Conservation (phyloP, 2,888 invertebrate genomes). For the Conistra vaccinii region DNA sequence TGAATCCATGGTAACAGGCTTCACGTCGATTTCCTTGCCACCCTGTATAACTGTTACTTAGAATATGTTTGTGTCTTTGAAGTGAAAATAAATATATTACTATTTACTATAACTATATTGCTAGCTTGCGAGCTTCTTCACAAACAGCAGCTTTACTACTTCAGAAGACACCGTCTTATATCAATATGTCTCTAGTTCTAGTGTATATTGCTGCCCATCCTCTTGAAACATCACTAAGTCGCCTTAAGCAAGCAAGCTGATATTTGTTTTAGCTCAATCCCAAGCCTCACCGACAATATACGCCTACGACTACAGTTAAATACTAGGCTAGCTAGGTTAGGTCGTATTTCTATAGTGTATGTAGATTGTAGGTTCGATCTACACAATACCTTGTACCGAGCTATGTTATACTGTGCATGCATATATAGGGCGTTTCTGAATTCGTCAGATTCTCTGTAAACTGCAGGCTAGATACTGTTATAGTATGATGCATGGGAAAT, state of each 20-base stretch:
- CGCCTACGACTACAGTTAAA: constrained; percentile 9
- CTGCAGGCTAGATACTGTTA: background rate
- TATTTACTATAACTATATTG: no score
- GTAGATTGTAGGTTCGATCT: background rate
- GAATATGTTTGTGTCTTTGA: no score
- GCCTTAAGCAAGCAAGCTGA: constrained; percentile 7
- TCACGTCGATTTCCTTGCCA: no score
- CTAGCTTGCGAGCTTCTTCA: no score
- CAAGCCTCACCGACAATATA: constrained; percentile 19
- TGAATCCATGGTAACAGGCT: no score
- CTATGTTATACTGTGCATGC: background rate
- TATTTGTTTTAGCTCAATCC: constrained; percentile 40
- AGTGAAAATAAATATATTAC: no score
- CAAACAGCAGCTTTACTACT: background rate
- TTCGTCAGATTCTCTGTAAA: background rate
- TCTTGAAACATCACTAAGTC: constrained; percentile 6
- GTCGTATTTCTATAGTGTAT: constrained; percentile 7
- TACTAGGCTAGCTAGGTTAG: constrained; percentile 10
- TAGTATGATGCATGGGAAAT: background rate
- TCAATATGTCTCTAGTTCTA: background rate
- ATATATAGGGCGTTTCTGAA: background rate
- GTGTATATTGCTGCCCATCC: background rate
- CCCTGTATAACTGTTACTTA: no score
- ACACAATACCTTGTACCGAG: constrained; percentile 15
- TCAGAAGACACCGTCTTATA: background rate